Conservation (phyloP, 2,113 vertebrate species). For the Ceyx cyanopectus region DNA sequence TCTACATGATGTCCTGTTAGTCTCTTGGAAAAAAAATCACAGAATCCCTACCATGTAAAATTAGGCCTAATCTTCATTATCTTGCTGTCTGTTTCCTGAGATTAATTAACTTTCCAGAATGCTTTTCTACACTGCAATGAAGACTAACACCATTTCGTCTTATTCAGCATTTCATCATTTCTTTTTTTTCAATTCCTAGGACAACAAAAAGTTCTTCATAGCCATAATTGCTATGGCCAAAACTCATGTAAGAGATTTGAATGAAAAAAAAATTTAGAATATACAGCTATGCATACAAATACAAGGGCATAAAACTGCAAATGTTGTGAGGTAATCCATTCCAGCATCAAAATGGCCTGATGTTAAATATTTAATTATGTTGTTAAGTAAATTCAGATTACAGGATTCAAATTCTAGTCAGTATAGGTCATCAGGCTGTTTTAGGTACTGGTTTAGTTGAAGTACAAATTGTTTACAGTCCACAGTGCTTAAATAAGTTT, state of each 20-base stretch:
- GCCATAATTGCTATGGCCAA: slow-evolving; percentile 67
- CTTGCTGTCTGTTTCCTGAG: slow-evolving; percentile 74
- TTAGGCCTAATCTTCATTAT: slow-evolving; percentile 80
- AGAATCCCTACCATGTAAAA: slow-evolving; percentile 74
- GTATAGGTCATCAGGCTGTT: slow-evolving; percentile 37
- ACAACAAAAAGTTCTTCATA: slow-evolving; percentile 56
- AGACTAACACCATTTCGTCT: slow-evolving; percentile 60
- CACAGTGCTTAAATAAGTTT: slow-evolving; percentile 17
- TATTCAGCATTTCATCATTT: slow-evolving; percentile 74
- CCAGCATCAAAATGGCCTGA: slow-evolving; percentile 59
- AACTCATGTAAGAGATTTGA: slow-evolving; percentile 56
- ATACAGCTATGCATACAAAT: slow-evolving; percentile 34
- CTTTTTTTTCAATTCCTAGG: slow-evolving; percentile 58
- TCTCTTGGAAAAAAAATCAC: slow-evolving; percentile 68
- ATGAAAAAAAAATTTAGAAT: slow-evolving; percentile 61
- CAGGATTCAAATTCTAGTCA: slow-evolving; percentile 40
- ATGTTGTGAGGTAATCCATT: slow-evolving; percentile 24
- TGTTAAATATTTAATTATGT: slow-evolving; percentile 76
- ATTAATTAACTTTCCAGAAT: slow-evolving; percentile 81
- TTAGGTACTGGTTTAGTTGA: slow-evolving; percentile 18
- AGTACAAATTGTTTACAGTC: background rate
- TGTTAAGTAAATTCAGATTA: slow-evolving; percentile 74
- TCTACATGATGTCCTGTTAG: slow-evolving; percentile 58
- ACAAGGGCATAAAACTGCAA: slow-evolving; percentile 24
- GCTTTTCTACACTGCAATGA: slow-evolving; percentile 57